Evolutionary conservation across 2,113 vertebrate species (phyloP), one percentile per base, ranked within the genome.

Genomic region (Mus pahari): DNA sequence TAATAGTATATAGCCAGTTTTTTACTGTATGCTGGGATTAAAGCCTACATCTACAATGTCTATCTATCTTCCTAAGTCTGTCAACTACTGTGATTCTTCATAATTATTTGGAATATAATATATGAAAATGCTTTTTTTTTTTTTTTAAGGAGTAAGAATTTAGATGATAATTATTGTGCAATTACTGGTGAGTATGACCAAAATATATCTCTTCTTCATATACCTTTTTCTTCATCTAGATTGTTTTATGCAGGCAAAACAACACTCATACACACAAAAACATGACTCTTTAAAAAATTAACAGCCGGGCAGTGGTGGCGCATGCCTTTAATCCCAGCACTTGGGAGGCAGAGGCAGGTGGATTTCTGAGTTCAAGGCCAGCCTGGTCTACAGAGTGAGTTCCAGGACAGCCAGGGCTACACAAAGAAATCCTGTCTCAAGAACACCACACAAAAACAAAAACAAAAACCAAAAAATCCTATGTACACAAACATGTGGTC

Each of bases 151-250:
- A 96, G 83, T 94, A 98, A 98, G 94, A 98, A 96, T 33, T 83
- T 84, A n/a, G 98, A 94, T 75, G 87, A 84, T 94, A 96, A 96
- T 93, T 28, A 75, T 0, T 97, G 95, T 92, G 97, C 98, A 73
- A 98, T 99, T 97, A 98, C 97, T 91, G 98, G 98, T 99, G 94
- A 98, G 98, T 98, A 79, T 96, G 64, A 90, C 58, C 39, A 97
- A 45, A 55, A 70, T 87, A 58, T 79, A 82, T 92, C 68, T 89
- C 26, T 20, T 90, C 62, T 68, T 73, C 7, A 84, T 90, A 75
- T 22, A 64, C 26, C 20, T 90, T 95, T 91, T 42, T 84, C 45
- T 94, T 77, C 13, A 94, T 87, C 36, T 48, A 84, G 36, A 93
- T 90, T 88, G 10, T 64, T 92, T 93, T 31, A 42, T 86, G 53